Percentiles rank a stretch among this genome's conserved stretches.
Evolutionary conservation across 2,888 invertebrate species (phyloP).

Genomic region (Sesia apiformis): DNA sequence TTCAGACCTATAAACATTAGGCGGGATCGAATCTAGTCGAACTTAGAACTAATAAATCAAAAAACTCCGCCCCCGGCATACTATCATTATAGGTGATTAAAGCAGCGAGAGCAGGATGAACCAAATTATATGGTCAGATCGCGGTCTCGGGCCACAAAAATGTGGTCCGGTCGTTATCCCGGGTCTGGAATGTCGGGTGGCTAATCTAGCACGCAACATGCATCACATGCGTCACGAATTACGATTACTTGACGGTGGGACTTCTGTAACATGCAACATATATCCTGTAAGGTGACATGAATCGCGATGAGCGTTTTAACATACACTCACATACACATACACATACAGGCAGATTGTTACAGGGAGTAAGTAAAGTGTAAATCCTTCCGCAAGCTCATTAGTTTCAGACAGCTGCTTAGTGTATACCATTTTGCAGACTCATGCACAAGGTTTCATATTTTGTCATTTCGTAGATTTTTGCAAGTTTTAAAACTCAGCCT

Average conservation of each 20-base stretch:
- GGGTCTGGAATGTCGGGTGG: conserved; percentile 6
- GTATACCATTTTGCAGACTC: too few relatives aligned
- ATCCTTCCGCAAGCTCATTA: too few relatives aligned
- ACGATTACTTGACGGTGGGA: neutral
- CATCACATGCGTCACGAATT: neutral
- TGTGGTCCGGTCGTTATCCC: conserved; percentile 48
- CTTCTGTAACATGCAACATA: neutral
- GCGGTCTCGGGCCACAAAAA: conserved; percentile 37
- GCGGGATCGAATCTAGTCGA: neutral
- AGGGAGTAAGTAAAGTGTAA: too few relatives aligned
- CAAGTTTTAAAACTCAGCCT: too few relatives aligned
- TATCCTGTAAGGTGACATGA: too few relatives aligned
- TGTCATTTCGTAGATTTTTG: too few relatives aligned
- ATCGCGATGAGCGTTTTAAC: too few relatives aligned
- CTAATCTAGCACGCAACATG: neutral
- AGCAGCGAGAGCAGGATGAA: conserved; percentile 51
- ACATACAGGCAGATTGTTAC: too few relatives aligned
- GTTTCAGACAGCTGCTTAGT: too few relatives aligned
- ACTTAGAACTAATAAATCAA: conserved; percentile 42
- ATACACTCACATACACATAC: too few relatives aligned
- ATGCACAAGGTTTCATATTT: too few relatives aligned
- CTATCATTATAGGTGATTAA: conserved; percentile 56
- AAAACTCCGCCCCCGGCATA: conserved; percentile 31
- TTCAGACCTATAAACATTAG: too few relatives aligned
- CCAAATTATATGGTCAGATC: conserved; percentile 57